Conservation (phyloP, 2,888 invertebrate species). For the Cheilosia vernalis region DNA sequence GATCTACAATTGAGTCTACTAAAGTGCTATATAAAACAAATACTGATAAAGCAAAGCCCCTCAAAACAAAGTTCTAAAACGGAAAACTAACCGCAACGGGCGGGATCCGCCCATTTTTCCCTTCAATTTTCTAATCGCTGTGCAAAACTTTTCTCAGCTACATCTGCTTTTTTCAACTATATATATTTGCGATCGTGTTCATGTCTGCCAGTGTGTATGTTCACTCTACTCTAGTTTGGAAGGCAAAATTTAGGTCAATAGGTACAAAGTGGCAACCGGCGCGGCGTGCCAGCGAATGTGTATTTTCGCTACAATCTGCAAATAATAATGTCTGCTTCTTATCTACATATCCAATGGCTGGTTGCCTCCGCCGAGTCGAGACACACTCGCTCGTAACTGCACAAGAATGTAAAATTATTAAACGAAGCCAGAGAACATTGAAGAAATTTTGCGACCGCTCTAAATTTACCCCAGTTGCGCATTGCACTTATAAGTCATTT, state of each 20-base stretch:
- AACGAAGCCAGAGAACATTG: not conserved
- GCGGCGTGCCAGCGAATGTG: conserved; percentile 6
- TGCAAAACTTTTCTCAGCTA: not conserved
- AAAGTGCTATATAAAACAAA: too few species aligned
- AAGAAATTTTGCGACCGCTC: conserved; percentile 30
- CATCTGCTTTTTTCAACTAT: conserved; percentile 33
- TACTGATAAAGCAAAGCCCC: too few species aligned
- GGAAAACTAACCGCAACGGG: conserved; percentile 13
- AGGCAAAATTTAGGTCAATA: conserved; percentile 70
- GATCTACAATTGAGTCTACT: too few species aligned
- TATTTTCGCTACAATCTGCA: conserved; percentile 60
- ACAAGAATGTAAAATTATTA: conserved; percentile 7
- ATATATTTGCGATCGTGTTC: conserved; percentile 1
- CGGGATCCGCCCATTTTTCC: conserved; percentile 37
- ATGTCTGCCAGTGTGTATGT: not conserved
- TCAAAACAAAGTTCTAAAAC: too few species aligned
- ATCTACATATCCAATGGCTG: conserved; percentile 30
- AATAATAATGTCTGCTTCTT: conserved; percentile 60
- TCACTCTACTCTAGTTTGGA: conserved; percentile 17
- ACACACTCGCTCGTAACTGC: not conserved
- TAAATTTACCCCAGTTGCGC: conserved; percentile 58
- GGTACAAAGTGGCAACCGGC: conserved; percentile 60
- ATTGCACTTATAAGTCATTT: conserved; percentile 53
- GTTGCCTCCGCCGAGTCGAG: not conserved
- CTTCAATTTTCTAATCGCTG: conserved; percentile 36